Conservation (phyloP, 2,113 vertebrate species). For the Cyphomyrus discorhynchus region DNA sequence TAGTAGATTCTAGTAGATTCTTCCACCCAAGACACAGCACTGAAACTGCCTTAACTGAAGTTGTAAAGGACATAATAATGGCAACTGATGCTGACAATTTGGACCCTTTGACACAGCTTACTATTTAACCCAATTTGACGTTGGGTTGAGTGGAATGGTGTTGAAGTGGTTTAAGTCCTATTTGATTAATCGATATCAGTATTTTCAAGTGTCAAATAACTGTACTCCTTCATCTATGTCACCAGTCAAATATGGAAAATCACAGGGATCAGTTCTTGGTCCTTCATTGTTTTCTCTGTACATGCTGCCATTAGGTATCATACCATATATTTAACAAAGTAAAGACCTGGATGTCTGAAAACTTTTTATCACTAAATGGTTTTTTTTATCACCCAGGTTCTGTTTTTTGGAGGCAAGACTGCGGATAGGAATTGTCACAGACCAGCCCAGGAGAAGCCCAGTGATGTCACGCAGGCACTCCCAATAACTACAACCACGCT, state of each 20-base stretch:
- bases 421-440: no score
- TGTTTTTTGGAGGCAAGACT: no score
- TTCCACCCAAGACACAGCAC: background rate
- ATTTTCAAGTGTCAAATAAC: background rate
- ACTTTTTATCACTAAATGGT: no score
- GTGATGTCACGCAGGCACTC: no score
- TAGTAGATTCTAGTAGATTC: background rate
- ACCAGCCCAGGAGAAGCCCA: no score
- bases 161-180: background rate
- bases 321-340: background rate
- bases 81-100: background rate
- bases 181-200: background rate
- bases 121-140: background rate
- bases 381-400: no score
- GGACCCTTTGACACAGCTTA: background rate
- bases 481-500: no score
- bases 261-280: background rate
- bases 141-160: background rate
- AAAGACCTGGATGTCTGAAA: no score
- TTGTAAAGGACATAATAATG: background rate
- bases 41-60: background rate
- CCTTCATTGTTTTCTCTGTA: background rate
- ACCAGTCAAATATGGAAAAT: background rate
- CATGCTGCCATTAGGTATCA: background rate
- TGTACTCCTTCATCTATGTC: background rate